Conservation (phyloP, 92 coral and sea anemone genomes). For the Porites cylindrica region DNA sequence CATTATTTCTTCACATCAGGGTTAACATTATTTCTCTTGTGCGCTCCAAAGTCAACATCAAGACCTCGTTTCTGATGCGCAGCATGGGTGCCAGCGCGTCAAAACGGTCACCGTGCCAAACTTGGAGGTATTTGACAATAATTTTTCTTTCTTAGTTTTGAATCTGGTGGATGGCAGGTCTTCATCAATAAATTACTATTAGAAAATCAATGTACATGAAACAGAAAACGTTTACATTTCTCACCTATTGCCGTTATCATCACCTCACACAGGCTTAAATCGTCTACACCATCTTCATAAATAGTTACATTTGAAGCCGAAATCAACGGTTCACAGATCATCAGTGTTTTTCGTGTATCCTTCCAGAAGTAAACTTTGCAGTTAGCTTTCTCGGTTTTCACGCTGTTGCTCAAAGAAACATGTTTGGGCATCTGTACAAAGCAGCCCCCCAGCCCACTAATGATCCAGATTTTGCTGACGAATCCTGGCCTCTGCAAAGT, state of each 20-base stretch:
- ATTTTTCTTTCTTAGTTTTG: too few species aligned
- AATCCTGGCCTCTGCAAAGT: constrained; percentile 38
- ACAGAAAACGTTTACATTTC: background rate
- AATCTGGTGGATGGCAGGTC: too few species aligned
- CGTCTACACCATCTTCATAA: constrained; percentile 17
- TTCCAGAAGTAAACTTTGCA: constrained; percentile 51
- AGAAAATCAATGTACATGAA: too few species aligned
- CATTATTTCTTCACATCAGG: too few species aligned
- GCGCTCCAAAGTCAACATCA: too few species aligned
- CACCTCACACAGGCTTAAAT: constrained; percentile 69
- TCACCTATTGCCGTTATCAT: constrained; percentile 64
- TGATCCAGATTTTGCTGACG: constrained; percentile 48
- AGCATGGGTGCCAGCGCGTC: too few species aligned
- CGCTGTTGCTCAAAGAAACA: constrained; percentile 38
- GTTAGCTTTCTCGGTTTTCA: constrained; percentile 16
- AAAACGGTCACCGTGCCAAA: too few species aligned
- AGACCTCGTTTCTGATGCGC: too few species aligned
- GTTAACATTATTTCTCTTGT: too few species aligned
- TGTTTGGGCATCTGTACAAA: constrained; percentile 38
- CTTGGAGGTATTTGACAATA: too few species aligned
- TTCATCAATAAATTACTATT: too few species aligned
- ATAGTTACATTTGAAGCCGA: constrained; percentile 55
- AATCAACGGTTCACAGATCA: constrained; percentile 66
- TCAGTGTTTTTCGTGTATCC: constrained; percentile 11
- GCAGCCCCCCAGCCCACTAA: constrained; percentile 63